Base-by-base conservation (phyloP, 1,140 invertebrate genomes). In the Heterodera carotae region DNA sequence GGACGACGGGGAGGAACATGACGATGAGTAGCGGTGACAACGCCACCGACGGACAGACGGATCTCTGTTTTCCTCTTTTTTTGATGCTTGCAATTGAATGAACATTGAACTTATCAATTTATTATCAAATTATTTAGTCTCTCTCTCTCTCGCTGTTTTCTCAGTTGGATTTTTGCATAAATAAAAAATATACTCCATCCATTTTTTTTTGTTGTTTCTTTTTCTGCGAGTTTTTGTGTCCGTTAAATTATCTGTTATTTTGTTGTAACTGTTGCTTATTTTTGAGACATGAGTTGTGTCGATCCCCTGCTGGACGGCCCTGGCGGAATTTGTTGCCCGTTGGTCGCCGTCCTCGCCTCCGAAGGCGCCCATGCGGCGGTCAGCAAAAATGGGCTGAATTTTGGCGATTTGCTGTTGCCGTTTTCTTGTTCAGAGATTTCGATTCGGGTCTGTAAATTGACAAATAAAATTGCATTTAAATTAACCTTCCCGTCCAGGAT, bases 371-470 rank as follows among this genome's bases (percentile, higher is more conserved):
- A 84, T 27, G 34, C 39, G 12, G 39, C 69, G 3, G 83, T 74
- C 22, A 64, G 64, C 5, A 85, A 76, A 56, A 84, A 84, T 33
- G 75, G 69, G 7, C 31, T 84, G 6, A 36, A 76, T 25, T 84
- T 84, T 59, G 80, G 80, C 25, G 84, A 84, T 31, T 66, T 84
- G 68, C 69, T 84, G 36, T 29, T 64, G 25, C 82, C 82, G 0
- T 84, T 85, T 67, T 72, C 33, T 75, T 68, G 27, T 36, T 60
- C 75, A 1, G 33, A 64, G 39, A 80, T 76, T 8, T 68, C 36
- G 8, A 68, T 83, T 18, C 85, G 77, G 39, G 81, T 83, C 29
- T 39, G 0, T 56, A 6, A 29, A 66, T 69, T 6, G 4, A 2
- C 39, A 5, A 22, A 15, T 66, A 15, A 22, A 22, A 18, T 56